phyloP scores from a whole-genome alignment of 2,797 vertebrate genomes.

The Perodicticus potto region DNA sequence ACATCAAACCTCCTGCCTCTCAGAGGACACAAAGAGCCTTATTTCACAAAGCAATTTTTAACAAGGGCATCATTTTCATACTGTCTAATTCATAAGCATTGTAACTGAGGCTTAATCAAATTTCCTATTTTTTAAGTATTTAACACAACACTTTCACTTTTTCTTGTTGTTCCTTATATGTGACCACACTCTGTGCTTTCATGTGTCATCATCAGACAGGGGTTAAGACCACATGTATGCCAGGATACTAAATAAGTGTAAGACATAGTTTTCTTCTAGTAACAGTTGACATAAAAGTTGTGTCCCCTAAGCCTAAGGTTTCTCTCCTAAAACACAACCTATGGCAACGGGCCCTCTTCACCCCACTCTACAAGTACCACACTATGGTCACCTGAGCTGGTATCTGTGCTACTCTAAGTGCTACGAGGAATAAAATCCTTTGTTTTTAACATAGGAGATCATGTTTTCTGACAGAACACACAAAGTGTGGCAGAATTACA shows the following conservation, averaged over 20 bases:
- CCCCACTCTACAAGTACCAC: not conserved
- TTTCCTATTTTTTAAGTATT: not conserved
- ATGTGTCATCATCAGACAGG: not conserved
- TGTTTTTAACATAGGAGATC: not conserved
- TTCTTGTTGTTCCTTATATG: not conserved
- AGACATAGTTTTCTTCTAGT: not conserved
- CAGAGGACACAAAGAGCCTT: not conserved
- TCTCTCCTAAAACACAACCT: not conserved
- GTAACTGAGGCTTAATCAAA: not conserved
- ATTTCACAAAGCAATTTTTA: constrained; percentile 16
- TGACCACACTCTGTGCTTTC: not conserved
- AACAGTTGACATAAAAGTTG: not conserved
- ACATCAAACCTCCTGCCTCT: not conserved
- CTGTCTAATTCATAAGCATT: not conserved
- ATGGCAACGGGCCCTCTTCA: not conserved
- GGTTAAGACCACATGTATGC: not conserved
- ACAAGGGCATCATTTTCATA: not conserved
- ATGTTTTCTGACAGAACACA: not conserved
- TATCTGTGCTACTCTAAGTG: not conserved
- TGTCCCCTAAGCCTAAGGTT: not conserved
- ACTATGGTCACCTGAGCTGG: not conserved
- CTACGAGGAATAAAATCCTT: not conserved
- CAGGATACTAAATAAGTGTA: not conserved
- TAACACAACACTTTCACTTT: not conserved
- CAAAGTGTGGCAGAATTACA: not conserved